Base-by-base conservation (phyloP, 2,888 invertebrate genomes). In the Tenthredo distinguenda region DNA sequence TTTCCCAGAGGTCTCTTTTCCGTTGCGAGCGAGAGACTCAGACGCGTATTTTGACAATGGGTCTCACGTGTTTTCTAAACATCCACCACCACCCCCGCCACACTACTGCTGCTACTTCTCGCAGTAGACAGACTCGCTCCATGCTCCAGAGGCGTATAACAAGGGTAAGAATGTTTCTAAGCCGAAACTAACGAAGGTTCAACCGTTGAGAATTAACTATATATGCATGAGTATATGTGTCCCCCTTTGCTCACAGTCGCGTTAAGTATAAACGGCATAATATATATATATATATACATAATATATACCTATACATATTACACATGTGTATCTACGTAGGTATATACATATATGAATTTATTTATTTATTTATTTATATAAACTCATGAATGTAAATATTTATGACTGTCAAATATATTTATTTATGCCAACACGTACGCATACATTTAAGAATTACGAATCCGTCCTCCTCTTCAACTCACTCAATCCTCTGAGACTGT, bases 121-220 rank as follows among this genome's bases (percentile, higher is more conserved):
- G 15, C 68, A 34, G 34, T 68, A 68, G 34, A 34, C 34, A 18
- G 12, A 34, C 10, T 34, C 34, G 15, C 68, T 68, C 15, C 31
- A 10, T 9, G 21, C 74, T 34, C n/a, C 26, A 37, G 18, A 31
- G 18, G 31, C 76, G 12, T 26, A 26, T 81, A 81, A 40, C 81
- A 37, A 81, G 62, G 81, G 81, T 77, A 43, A 12, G 43, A n/a
- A 62, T 81, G 40, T 58, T 62, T 62, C 81, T 81, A 81, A 81
- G 81, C 81, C 62, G 37, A 37, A 81, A 81, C 62, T 81, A 81
- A 81, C 81, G 81, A 81, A 81, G 81, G 81, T 81, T 81, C 81
- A 81, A 81, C 58, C 81, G 81, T 81, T 81, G 37, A 58, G 40
- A 81, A 81, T 81, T 62, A 81, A 81, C 81, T 62, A 37, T 40